A percentile compares a stretch with the other conserved stretches of the same genome.
These are phyloP conservation scores for Euspilapteryx auroguttella DNA, from an alignment of 2,888 invertebrate genomes.

Conservation along the genomic window DNA sequence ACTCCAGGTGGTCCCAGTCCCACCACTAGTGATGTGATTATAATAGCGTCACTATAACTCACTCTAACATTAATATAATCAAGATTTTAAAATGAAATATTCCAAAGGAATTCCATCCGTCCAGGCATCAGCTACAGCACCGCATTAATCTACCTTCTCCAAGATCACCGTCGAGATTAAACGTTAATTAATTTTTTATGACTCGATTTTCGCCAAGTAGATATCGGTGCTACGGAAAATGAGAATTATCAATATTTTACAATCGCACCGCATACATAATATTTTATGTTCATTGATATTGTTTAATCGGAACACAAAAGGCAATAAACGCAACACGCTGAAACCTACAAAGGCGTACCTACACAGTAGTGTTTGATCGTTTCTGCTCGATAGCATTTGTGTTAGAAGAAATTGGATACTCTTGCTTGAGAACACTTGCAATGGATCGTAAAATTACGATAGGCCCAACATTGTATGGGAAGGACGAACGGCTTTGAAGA, in stretches of 20 bases:
- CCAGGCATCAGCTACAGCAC: not conserved
- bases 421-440: constrained; percentile 42
- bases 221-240: no score
- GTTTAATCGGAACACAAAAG: constrained; percentile 1
- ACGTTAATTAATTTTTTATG: not conserved
- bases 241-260: no score
- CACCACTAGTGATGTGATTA: constrained; percentile 44
- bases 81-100: constrained; percentile 3
- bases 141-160: not conserved
- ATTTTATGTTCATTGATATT: no score
- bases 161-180: not conserved
- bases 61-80: constrained; percentile 23
- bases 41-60: constrained; percentile 50
- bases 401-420: constrained; percentile 45
- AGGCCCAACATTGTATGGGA: constrained; percentile 22
- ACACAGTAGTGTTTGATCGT: constrained; percentile 38
- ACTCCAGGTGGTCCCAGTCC: constrained; percentile 50
- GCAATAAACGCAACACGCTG: constrained; percentile 1
- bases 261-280: no score
- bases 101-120: not conserved
- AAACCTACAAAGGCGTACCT: no score
- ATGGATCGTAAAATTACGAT: constrained; percentile 47
- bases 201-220: not conserved
- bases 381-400: constrained; percentile 34
- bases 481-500: constrained; percentile 3